These are phyloP conservation scores for Tachuris rubrigastra DNA, from an alignment of 2,113 vertebrate species.

Conservation along the genomic window DNA sequence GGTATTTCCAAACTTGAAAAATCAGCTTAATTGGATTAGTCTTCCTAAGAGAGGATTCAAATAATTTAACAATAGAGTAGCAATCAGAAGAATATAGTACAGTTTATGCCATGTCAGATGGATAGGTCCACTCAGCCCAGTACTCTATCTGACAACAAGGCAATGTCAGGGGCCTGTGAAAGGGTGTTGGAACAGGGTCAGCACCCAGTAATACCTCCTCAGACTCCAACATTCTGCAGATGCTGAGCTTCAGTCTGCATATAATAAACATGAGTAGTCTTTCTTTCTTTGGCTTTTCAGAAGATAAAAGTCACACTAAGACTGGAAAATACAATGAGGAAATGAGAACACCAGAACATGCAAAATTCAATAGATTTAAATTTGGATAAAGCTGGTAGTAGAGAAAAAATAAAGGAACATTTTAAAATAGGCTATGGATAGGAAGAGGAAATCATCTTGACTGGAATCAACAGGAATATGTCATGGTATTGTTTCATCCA, in stretches of 20 bases:
- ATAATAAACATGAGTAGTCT: not conserved
- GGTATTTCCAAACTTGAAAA: not conserved
- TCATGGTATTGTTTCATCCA: not conserved
- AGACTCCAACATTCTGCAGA: not conserved
- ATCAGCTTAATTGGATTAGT: not conserved
- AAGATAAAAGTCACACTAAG: not conserved
- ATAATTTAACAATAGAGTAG: not conserved
- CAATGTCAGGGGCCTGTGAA: not conserved
- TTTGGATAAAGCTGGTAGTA: not conserved
- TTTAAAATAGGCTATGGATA: not conserved
- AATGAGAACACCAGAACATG: conserved; percentile 35
- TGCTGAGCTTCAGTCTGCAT: not conserved
- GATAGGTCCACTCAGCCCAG: not conserved
- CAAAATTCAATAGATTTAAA: conserved; percentile 38
- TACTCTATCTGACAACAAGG: not conserved
- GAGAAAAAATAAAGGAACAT: not conserved
- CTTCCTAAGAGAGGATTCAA: not conserved
- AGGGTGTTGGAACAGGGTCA: not conserved
- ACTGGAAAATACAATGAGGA: conserved; percentile 22
- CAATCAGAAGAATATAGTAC: not conserved
- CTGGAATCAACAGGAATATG: not conserved
- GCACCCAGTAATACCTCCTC: not conserved
- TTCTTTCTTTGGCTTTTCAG: not conserved
- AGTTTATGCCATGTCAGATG: not conserved
- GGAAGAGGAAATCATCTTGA: not conserved